Evolutionary conservation across 2,888 invertebrate species (phyloP), one percentile per base, ranked within the genome.

Genomic region (Muscina levida): DNA sequence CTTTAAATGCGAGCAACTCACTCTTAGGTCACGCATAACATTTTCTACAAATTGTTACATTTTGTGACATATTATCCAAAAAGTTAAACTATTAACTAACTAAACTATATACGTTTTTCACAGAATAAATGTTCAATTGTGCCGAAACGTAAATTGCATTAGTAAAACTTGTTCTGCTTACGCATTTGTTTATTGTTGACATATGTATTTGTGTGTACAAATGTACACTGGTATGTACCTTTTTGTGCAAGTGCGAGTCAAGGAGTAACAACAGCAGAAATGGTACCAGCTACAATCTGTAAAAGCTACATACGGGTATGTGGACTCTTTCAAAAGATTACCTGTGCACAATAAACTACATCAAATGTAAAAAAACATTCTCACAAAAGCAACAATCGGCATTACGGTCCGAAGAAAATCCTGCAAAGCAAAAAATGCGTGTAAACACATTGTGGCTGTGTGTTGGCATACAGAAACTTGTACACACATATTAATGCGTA

Each of bases 231-330:
- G n/a, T n/a, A 2, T 37, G 10, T 37, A 3, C 37, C n/a, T 17
- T 19, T 48, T 51, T 31, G 17, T 5, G 4, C 48, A 3, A 31
- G 31, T 3, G 31, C 3, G 31, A 31, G 31, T 31, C 51, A 48
- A 17, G n/a, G n/a, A n/a, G n/a, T n/a, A n/a, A 62, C 6, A 15
- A 24, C 22, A 51, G 22, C 2, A 59, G 19, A 72, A 68, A 51
- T 31, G 53, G 56, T 42, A 72, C 26, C 26, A 72, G 31, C 48
- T 59, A 46, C 31, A 42, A 59, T 44, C 42, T 11, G 46, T 11
- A 48, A 46, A 72, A 59, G 59, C 57, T 71, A 71, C n/a, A n/a
- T n/a, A n/a, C 57, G 44, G 70, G 70, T 71, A 17, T 70, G 44
- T 70, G 44, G 44, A 13, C 13, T 53, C 24, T 13, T 24, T 53